phyloP scores from a whole-genome alignment of 2,797 vertebrate species.

The Tangara arthus region DNA sequence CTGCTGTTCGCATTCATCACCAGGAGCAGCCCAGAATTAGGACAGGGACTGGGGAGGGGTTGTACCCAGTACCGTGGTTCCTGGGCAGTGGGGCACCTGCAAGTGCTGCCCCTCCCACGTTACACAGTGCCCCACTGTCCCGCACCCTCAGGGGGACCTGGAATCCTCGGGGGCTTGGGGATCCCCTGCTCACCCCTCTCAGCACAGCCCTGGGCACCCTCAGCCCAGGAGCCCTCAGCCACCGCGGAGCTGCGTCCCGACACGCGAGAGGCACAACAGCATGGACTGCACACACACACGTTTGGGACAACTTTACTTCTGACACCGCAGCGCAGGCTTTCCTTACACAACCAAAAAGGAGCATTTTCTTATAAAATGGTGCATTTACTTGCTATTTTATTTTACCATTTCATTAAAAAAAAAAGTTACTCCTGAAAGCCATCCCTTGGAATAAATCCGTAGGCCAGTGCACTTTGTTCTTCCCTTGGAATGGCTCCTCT shows the following conservation, averaged over 20 bases:
- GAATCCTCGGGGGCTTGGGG: rapidly evolving
- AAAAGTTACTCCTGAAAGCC: conserved; percentile 11
- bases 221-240: neutral
- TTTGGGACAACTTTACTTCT: conserved; percentile 28
- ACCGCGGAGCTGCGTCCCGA: rapidly evolving
- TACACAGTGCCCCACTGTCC: neutral
- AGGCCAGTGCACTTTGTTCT: neutral
- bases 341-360: neutral
- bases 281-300: neutral
- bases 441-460: neutral
- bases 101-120: rapidly evolving
- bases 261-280: neutral
- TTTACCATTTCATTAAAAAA: neutral
- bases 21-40: neutral
- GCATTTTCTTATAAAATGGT: conserved; percentile 3
- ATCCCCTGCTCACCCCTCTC: too few relatives aligned
- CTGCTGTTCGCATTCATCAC: neutral
- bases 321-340: neutral
- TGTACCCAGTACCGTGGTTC: rapidly evolving
- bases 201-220: neutral
- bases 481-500: neutral
- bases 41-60: neutral
- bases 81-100: neutral
- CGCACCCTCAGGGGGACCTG: neutral
- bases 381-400: neutral